Conservation (phyloP, 2,113 vertebrate genomes). For the Campylomormyrus tamandua region DNA sequence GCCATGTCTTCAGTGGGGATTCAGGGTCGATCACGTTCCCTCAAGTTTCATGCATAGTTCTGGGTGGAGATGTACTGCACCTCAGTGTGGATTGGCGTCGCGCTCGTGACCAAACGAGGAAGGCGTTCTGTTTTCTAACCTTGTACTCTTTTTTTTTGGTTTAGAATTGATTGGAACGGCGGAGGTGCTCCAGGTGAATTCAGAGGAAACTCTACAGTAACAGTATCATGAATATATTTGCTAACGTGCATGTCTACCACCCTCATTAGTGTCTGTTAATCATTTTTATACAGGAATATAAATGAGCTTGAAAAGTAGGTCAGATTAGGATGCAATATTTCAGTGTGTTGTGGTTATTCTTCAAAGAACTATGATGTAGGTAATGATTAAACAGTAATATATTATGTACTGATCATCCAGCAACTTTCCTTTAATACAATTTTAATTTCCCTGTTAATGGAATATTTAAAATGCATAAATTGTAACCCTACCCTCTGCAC, state of each 20-base stretch:
- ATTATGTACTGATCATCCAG: not conserved
- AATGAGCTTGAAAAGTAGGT: not conserved
- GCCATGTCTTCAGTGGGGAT: not conserved
- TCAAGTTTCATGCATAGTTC: not conserved
- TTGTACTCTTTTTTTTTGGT: not conserved
- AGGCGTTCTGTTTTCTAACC: not conserved
- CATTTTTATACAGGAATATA: not conserved
- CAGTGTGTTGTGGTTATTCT: not conserved
- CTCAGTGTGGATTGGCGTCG: not conserved
- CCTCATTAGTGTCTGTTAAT: not conserved
- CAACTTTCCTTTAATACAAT: not conserved
- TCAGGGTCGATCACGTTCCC: not conserved
- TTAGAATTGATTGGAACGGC: slow-evolving; percentile 52
- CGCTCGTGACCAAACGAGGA: not conserved
- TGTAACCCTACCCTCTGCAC: not conserved
- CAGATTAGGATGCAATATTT: not conserved
- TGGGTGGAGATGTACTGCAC: not conserved
- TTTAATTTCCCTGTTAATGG: not conserved
- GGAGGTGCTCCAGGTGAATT: slow-evolving; percentile 52
- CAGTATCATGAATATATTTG: not conserved
- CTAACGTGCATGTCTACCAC: not conserved
- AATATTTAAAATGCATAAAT: not conserved
- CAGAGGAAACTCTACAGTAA: not conserved
- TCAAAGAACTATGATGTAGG: not conserved
- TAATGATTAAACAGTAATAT: not conserved